A percentile compares a stretch with the other conserved stretches of the same genome.
Conservation (phyloP, 2,113 vertebrate genomes). For the Edolisoma coerulescens region DNA sequence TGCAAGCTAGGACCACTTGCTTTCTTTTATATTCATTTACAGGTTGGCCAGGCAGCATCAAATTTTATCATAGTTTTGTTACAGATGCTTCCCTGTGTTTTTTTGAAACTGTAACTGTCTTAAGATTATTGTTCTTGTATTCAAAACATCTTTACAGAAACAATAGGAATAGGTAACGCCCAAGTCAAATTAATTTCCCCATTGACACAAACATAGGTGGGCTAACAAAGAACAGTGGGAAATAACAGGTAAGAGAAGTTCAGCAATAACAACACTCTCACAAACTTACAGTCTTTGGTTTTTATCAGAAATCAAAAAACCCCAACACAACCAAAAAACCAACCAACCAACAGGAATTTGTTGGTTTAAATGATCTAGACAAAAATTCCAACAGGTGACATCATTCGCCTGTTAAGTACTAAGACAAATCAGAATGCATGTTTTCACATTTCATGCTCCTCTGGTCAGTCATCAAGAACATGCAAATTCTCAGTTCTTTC, state of each 20-base stretch:
- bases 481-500: not conserved
- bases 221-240: not conserved
- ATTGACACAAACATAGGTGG: not conserved
- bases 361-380: not conserved
- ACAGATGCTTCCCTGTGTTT: not conserved
- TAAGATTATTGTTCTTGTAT: not conserved
- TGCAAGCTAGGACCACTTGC: not conserved
- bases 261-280: not conserved
- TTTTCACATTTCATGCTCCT: not conserved
- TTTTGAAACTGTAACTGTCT: not conserved
- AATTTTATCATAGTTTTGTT: not conserved
- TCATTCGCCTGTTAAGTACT: not conserved
- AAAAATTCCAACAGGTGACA: not conserved
- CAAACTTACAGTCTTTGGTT: accelerated
- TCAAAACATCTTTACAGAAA: not conserved
- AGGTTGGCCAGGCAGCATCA: not conserved
- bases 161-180: not conserved
- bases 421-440: not conserved
- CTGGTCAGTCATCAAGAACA: not conserved
- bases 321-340: not conserved
- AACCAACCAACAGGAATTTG: not conserved
- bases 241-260: not conserved
- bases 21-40: not conserved
- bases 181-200: not conserved
- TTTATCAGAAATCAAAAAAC: not conserved